These are phyloP conservation scores for Lathronympha strigana DNA, from an alignment of 2,888 invertebrate species.

Conservation along the genomic window DNA sequence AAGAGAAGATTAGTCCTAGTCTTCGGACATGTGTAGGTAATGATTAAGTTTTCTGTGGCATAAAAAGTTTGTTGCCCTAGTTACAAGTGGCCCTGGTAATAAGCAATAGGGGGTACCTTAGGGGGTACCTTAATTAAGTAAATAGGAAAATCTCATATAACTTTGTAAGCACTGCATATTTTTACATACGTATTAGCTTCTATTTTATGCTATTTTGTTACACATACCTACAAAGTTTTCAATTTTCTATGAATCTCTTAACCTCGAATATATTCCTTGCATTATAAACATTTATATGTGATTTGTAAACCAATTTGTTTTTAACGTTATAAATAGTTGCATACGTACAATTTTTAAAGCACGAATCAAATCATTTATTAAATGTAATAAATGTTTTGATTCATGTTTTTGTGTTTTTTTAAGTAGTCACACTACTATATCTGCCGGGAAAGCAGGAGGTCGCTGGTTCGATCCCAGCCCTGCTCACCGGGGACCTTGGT, in stretches of 20 bases:
- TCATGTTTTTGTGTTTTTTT: no score
- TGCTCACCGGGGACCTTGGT: no score
- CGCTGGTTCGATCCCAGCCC: no score
- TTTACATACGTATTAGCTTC: neutral
- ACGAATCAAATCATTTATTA: no score
- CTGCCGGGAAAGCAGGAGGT: no score
- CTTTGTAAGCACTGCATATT: neutral
- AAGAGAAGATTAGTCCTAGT: no score
- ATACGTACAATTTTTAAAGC: no score
- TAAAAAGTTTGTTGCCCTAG: neutral
- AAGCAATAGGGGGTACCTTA: neutral
- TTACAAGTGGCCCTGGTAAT: neutral
- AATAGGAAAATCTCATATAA: neutral
- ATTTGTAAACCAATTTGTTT: slow-evolving; percentile 28
- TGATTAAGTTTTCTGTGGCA: neutral
- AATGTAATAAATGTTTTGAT: no score
- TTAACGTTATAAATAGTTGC: slow-evolving; percentile 5
- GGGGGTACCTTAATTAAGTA: neutral
- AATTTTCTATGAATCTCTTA: slow-evolving; percentile 19
- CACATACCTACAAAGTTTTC: neutral
- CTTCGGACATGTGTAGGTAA: neutral
- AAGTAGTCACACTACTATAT: no score
- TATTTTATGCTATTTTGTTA: neutral
- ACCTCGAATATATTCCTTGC: slow-evolving; percentile 21
- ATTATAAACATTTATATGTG: slow-evolving; percentile 21